phyloP scores from a whole-genome alignment of 1,140 invertebrate species.

The Polypedilum vanderplanki region DNA sequence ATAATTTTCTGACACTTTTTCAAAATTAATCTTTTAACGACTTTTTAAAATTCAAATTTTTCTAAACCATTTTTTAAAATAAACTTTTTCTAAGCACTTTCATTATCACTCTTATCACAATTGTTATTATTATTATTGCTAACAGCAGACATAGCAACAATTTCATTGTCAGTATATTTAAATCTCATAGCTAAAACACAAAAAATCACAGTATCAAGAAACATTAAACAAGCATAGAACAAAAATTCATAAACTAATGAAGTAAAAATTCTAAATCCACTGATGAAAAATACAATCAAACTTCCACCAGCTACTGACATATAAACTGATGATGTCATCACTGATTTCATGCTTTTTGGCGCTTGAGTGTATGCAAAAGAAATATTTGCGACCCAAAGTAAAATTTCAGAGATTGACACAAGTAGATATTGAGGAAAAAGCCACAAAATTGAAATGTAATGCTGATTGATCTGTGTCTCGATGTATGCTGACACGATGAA shows the following conservation, averaged over 20 bases:
- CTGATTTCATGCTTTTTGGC: conserved; percentile 77
- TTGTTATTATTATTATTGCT: too few species aligned
- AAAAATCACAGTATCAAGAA: conserved; percentile 55
- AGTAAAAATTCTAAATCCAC: conserved; percentile 43
- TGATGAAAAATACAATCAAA: conserved; percentile 59
- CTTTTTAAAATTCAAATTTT: too few species aligned
- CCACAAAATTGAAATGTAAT: conserved; percentile 64
- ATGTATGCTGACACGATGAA: conserved; percentile 42
- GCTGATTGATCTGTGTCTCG: conserved; percentile 1
- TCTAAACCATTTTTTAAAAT: too few species aligned
- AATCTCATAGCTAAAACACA: background rate
- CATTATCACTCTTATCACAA: background rate
- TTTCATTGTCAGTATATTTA: background rate
- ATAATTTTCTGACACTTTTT: too few species aligned
- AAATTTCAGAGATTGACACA: conserved; percentile 69
- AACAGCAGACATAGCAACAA: too few species aligned
- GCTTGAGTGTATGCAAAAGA: conserved; percentile 83
- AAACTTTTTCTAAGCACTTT: too few species aligned
- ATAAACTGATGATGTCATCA: conserved; percentile 77
- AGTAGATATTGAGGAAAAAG: conserved; percentile 75
- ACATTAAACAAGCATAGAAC: conserved; percentile 74
- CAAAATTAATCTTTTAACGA: too few species aligned
- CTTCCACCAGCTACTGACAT: conserved; percentile 82
- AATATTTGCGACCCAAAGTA: conserved; percentile 80
- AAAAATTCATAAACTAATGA: conserved; percentile 60